Evolutionary conservation across 1,140 invertebrate species (phyloP).

Genomic region (Nomia melanderi): DNA sequence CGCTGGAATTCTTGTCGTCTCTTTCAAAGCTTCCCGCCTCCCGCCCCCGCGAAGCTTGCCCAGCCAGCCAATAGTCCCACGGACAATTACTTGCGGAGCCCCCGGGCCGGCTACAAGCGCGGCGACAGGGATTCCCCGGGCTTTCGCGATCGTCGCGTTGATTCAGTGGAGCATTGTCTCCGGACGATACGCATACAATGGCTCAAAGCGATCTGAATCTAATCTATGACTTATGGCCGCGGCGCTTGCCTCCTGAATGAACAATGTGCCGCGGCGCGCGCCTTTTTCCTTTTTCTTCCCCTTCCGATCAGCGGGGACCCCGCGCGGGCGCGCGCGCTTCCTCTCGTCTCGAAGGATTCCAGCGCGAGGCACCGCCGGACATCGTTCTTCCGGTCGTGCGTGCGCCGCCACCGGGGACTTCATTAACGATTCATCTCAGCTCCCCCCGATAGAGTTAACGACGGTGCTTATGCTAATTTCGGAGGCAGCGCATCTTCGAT

Average conservation of each 20-base stretch:
- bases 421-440: conserved; percentile 4
- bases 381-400: conserved; percentile 29
- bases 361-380: conserved; percentile 15
- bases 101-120: conserved; percentile 8
- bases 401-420: conserved; percentile 12
- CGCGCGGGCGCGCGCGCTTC: background rate
- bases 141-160: conserved; percentile 58
- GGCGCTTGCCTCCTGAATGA: conserved; percentile 64
- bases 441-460: conserved; percentile 6
- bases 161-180: conserved; percentile 73
- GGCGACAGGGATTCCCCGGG: conserved; percentile 57
- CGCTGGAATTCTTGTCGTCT: conserved; percentile 45
- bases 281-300: conserved; percentile 30
- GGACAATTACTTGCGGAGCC: conserved; percentile 54
- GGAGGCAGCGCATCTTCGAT: background rate
- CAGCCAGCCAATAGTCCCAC: conserved; percentile 4
- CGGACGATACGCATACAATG: conserved; percentile 71
- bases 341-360: background rate
- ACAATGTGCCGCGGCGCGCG: conserved; percentile 58
- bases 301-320: conserved; percentile 25
- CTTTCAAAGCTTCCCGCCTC: conserved; percentile 22
- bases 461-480: conserved; percentile 1
- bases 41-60: background rate
- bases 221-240: conserved; percentile 71
- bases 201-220: conserved; percentile 70